Evolutionary conservation across 2,797 vertebrate genomes (phyloP).

Genomic region (Phoeniculus purpureus): DNA sequence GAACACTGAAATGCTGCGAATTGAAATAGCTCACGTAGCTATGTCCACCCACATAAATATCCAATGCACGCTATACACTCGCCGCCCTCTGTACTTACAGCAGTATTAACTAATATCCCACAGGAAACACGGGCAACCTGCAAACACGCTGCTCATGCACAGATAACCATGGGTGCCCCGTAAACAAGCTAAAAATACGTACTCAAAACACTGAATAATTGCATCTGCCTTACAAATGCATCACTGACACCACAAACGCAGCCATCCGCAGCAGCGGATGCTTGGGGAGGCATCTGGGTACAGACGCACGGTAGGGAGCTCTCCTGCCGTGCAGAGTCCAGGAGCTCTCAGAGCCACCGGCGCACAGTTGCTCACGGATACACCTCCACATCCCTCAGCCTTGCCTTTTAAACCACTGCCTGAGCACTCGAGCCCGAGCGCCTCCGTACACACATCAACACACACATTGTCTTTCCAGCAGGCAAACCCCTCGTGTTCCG

Average conservation of each 20-base stretch:
- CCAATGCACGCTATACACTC: background rate
- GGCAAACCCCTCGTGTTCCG: background rate
- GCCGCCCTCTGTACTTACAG: background rate
- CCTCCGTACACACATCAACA: accelerated
- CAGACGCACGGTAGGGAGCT: too few relatives aligned
- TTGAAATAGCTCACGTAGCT: background rate
- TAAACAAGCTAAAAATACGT: constrained; percentile 44
- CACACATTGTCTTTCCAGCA: background rate
- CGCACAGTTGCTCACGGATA: too few relatives aligned
- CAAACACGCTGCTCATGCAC: background rate
- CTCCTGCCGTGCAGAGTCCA: background rate
- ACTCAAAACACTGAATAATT: background rate
- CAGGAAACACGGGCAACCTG: background rate
- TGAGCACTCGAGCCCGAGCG: background rate
- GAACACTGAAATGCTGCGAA: background rate
- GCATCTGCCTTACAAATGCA: background rate
- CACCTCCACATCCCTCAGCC: background rate
- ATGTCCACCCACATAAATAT: background rate
- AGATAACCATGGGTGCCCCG: background rate
- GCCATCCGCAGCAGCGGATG: background rate
- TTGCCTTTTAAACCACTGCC: background rate
- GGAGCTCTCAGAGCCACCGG: too few relatives aligned
- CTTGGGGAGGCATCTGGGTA: background rate
- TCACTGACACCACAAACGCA: background rate
- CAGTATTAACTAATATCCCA: background rate